Base-by-base conservation (phyloP, 2,113 vertebrate species). In the Callocephalon fimbriatum region DNA sequence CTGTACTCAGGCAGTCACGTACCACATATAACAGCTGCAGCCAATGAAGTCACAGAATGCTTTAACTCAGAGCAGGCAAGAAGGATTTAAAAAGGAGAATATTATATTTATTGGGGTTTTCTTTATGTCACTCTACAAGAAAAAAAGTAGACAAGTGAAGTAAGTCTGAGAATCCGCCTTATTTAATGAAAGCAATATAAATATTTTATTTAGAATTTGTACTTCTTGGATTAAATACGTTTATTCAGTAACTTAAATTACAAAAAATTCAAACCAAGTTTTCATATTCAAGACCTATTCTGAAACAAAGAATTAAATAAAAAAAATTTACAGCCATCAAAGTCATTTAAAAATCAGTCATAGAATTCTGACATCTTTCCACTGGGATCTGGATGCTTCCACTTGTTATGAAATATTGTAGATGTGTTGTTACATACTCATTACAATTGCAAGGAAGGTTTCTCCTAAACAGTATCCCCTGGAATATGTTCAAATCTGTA, bases 31-130 rank as follows among this genome's bases (percentile, higher is more conserved):
- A 42, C 82, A 61, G 76, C 62, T 89, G 29, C 12, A 96, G 95
- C 62, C 2, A 1, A 86, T 97, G 91, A 97, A 95, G 82, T 94
- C 42, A 96, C 92, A 40, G 88, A 97, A 95, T 75, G 29, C 15
- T 89, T 93, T 94, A 95, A 93, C 86, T 89, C 56, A 78, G 32
- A 87, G 29, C 26, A 89, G 74, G 50, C 38, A 87, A 95, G 35
- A 74, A 58, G 35, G 27, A 54, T 84, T 96, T 95, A 10, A 80
- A 79, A 90, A 31, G 10, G 9, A 84, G 6, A 91, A 42, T 51
- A 78, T 50, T 75, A 22, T 25, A 50, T 88, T 89, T 92, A 38
- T 37, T 68, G 14, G 12, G 14, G 4, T 25, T 88, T 92, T 86
- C 13, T 82, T 95, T 93, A 56, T 84, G 47, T 31, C 35, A 63